These are phyloP conservation scores for Drosophila diplacantha DNA, from an alignment of 2,888 invertebrate species.

Conservation along the genomic window DNA sequence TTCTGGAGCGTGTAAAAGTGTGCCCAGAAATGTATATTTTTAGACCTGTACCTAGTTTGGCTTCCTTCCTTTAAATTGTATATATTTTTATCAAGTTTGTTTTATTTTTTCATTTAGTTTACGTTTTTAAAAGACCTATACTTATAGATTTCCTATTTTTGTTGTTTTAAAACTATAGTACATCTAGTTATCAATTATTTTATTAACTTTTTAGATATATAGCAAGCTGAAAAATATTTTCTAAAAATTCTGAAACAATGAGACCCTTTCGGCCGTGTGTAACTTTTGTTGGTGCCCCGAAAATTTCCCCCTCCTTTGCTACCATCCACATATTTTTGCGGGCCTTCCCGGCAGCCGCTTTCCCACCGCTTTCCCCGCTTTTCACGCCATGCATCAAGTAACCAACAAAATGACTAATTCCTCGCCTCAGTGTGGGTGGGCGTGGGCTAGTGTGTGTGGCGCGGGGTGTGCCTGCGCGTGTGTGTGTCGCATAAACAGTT, in stretches of 20 bases:
- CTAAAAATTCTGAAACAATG: neutral
- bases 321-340: neutral
- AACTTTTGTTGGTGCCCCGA: constrained; percentile 1
- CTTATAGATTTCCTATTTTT: neutral
- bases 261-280: neutral
- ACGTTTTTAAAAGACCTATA: neutral
- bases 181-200: neutral
- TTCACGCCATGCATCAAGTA: constrained; percentile 69
- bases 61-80: too few relatives aligned
- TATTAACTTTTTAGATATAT: too few relatives aligned
- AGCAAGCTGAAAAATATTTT: neutral
- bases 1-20: too few relatives aligned
- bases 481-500: constrained; percentile 69
- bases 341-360: neutral
- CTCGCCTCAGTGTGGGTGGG: constrained; percentile 49
- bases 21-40: too few relatives aligned
- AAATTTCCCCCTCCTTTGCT: neutral
- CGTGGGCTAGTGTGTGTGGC: constrained; percentile 2
- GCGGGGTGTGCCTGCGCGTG: constrained; percentile 17
- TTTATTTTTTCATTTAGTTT: neutral
- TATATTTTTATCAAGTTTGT: too few relatives aligned
- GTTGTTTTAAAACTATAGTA: neutral
- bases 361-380: neutral
- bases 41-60: too few relatives aligned
- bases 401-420: constrained; percentile 76